Evolutionary conservation across 2,113 vertebrate species (phyloP), one percentile per base, ranked within the genome.

Genomic region (Tragulus kanchil): DNA sequence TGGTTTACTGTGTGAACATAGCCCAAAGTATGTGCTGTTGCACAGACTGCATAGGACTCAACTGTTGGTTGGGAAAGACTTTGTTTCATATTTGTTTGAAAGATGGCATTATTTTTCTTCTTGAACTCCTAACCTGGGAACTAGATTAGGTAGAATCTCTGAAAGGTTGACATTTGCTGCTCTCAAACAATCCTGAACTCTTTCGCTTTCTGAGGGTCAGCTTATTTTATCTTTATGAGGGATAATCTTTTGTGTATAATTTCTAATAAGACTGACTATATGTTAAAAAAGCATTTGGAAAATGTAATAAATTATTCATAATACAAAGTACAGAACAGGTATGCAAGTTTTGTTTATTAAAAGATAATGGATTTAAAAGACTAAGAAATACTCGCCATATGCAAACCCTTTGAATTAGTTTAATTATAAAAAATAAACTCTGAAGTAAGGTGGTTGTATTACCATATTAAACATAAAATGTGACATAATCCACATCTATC

Each of bases 1-100:
- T 98, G 98, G 98, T 98, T 98, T 98, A 98, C 98, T 97, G 96
- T 98, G 98, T 98, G 98, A 98, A 98, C 98, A 31, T 69, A 98
- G 11, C 81, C 97, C 78, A 87, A 96, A 69, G 98, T 98, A 97
- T 97, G 98, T 98, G 98, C 98, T n/a, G 9, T 97, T 98, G 98
- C 98, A 98, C 98, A 98, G 88, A 89, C 50, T 71, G 58, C 67
- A 45, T 95, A 94, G 73, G 48, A 71, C 62, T 81, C 93, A 8
- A 10, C 28, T 93, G 62, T 94, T 91, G 13, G 15, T 75, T 90
- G 90, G 81, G 65, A 84, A 94, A 84, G 10, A 82, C 4, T 45
- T 45, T 85, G 52, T 88, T 96, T 87, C 77, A 61, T 75, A 52
- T n/a, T 1, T 73, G 11, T 89, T 81, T 36, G 9, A 45, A 58